These are phyloP conservation scores for Drosophila birchii DNA, from an alignment of 2,888 invertebrate species.

Conservation along the genomic window DNA sequence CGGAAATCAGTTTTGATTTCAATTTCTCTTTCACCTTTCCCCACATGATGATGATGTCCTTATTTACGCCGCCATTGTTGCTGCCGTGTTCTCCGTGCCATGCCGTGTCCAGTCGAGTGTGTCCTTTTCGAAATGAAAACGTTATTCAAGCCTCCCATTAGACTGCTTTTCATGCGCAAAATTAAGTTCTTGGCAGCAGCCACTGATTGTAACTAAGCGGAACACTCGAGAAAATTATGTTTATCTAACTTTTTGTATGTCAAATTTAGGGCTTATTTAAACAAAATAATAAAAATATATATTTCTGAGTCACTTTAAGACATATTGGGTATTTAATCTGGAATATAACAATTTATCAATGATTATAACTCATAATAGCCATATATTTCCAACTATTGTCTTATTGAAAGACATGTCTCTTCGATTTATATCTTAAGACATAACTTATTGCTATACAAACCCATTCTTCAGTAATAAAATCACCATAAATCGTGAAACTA, in stretches of 20 bases:
- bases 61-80: slow-evolving; percentile 40
- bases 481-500: slow-evolving; percentile 1
- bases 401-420: not conserved
- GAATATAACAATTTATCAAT: not conserved
- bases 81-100: not conserved
- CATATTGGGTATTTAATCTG: not conserved
- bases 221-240: slow-evolving; percentile 6
- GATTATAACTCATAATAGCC: no score
- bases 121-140: slow-evolving; percentile 41
- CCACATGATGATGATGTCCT: slow-evolving; percentile 19
- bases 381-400: not conserved
- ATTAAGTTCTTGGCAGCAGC: slow-evolving; percentile 52
- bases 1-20: slow-evolving; percentile 57
- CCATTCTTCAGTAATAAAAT: not conserved
- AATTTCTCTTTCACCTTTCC: slow-evolving; percentile 45
- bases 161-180: slow-evolving; percentile 58
- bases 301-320: not conserved
- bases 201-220: slow-evolving; percentile 46
- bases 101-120: slow-evolving; percentile 33
- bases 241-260: not conserved
- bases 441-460: not conserved
- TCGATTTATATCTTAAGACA: not conserved
- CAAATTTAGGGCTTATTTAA: not conserved
- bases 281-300: not conserved
- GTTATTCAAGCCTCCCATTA: slow-evolving; percentile 57